phyloP scores from a whole-genome alignment of 1,140 invertebrate genomes.

The Elymnias hypermnestra region DNA sequence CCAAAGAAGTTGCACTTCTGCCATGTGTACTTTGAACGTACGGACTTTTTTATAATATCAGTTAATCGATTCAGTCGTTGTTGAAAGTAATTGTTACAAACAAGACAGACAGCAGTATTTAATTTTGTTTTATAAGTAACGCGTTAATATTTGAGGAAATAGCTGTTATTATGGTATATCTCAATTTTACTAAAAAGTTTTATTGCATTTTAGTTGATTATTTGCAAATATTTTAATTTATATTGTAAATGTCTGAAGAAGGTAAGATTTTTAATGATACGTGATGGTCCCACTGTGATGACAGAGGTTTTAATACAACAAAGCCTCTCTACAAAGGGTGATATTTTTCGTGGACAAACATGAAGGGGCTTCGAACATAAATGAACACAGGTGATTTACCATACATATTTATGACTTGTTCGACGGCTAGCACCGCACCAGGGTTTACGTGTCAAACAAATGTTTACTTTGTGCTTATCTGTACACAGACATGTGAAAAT shows the following conservation, averaged over 20 bases:
- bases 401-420: conserved; percentile 70
- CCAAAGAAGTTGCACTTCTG: too few relatives aligned
- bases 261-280: not conserved
- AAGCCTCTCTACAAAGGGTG: conserved; percentile 45
- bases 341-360: conserved; percentile 66
- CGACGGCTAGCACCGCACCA: conserved; percentile 52
- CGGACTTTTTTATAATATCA: too few relatives aligned
- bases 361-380: conserved; percentile 46
- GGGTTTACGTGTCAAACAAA: conserved; percentile 45
- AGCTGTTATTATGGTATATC: too few relatives aligned
- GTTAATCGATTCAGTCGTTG: too few relatives aligned
- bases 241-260: not conserved
- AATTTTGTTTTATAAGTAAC: too few relatives aligned
- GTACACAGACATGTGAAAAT: conserved; percentile 21
- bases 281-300: not conserved
- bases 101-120: too few relatives aligned
- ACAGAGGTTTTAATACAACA: conserved; percentile 17
- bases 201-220: too few relatives aligned
- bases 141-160: too few relatives aligned
- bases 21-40: too few relatives aligned
- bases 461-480: conserved; percentile 50
- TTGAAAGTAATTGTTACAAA: too few relatives aligned
- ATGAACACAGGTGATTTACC: conserved; percentile 44
- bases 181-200: too few relatives aligned
- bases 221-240: too few relatives aligned